Evolutionary conservation across 2,888 invertebrate species (phyloP), one percentile per base, ranked within the genome.

Genomic region (Clostera curtula): DNA sequence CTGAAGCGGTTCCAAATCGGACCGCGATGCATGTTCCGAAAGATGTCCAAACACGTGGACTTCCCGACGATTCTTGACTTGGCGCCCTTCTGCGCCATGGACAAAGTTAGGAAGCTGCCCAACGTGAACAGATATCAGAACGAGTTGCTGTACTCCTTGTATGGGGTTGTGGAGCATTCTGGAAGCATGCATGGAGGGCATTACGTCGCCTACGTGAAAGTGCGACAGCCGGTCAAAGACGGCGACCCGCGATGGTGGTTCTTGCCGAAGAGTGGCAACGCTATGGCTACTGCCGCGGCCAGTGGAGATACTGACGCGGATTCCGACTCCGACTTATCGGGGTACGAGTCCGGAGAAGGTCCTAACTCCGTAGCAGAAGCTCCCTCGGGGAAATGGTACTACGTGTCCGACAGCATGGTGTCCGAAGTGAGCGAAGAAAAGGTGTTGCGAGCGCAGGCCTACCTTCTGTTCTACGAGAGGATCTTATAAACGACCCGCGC

Each of bases 131-230:
- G 85, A n/a, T 87, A 87, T 5, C 90, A 91, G 58, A 86, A 80
- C 44, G 86, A 88, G 58, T 75, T 96, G 18, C 71, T 94, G 13
- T 98, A 98, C 68, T 90, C 95, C 0, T 79, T 99, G 27, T 99
- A 97, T 56, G 98, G 97, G 0, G 91, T 99, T 0, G 97, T 98
- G 2, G 96, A 96, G 60, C 98, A 99, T 64, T 92, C 93, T 27
- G 98, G 98, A 0, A 90, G 92, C 3, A 89, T 98, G 67, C 91
- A 92, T 56, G 94, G 96, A 2, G 88, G 88, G 0, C 88, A 88
- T 43, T 99, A 99, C 63, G 94, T 96, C 1, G 96, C 98, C 4
- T 98, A 96, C 59, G 95, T 98, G 2, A 97, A 97, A 83, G 93
- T 94, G 5, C 82, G 93, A n/a, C 71, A 86, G 10, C 86, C 87